Evolutionary conservation across 2,888 invertebrate species (phyloP), one percentile per base, ranked within the genome.

Genomic region (Thelaira solivaga): DNA sequence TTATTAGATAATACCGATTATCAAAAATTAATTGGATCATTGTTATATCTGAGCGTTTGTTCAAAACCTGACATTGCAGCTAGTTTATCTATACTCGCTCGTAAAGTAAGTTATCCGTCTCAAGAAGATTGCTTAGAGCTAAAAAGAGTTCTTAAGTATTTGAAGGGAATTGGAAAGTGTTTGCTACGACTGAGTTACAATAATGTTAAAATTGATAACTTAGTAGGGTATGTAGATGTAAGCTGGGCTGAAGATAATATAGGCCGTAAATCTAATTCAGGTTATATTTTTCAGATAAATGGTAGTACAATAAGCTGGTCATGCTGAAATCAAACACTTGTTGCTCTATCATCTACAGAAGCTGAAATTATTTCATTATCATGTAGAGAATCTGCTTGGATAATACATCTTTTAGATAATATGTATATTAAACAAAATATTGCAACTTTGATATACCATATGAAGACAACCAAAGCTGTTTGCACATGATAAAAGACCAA

Each of bases 21-120:
- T 7, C 26, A 22, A n/a, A 59, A 59, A 16, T 18, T 29, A 1
- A 57, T 57, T 36, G 55, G 55, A 36, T 55, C 20, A 22, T 41
- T 59, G 41, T 10, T 43, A 59, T 59, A 59, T 41, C 26, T 59
- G 26, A 41, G 39, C 4, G 41, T 57, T 4, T 43, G 43, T 41
- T 16, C 59, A 41, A 59, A 29, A 41, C 29, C 59, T 16, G 59
- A 59, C 26, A 59, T 49, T 26, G 13, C 26, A 26, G 26, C 26
- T 13, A 26, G 47, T 26, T 11, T 11, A 26, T 13, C 47, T 8
- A 13, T 49, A 49, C 16, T 53, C 20, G 18, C 53, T 47, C 41
- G 18, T 16, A 61, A 61, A 18, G 45, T 45, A 2, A 13, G 26
- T 31, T 7, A 26, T 18, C 29, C 41, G 31, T 20, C 11, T 43